Conservation (phyloP, 2,888 invertebrate genomes). For the Linnaemya vulpina region DNA sequence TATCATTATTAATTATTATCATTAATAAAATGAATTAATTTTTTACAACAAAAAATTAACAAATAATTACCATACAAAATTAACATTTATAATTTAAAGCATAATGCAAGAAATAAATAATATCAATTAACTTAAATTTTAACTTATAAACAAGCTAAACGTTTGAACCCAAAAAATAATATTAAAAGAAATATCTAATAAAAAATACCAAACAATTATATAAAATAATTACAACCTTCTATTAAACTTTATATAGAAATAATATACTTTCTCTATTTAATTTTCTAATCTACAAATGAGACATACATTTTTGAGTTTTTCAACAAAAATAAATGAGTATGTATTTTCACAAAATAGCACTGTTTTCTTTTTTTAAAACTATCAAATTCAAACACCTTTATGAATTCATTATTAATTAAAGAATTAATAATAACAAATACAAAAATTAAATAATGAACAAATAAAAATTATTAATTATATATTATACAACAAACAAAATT, state of each 20-base stretch:
- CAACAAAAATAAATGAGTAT: background rate
- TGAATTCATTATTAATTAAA: conserved; percentile 34
- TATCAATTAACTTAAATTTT: conserved; percentile 9
- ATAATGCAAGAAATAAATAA: conserved; percentile 68
- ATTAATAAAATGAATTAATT: conserved; percentile 67
- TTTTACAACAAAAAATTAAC: conserved; percentile 62
- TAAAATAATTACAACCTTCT: conserved; percentile 45
- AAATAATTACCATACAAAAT: conserved; percentile 35
- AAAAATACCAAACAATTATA: conserved; percentile 53
- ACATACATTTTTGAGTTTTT: conserved; percentile 18
- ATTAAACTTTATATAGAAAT: conserved; percentile 30
- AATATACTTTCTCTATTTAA: conserved; percentile 19
- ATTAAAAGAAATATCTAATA: conserved; percentile 1
- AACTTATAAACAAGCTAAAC: conserved; percentile 36
- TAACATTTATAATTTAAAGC: conserved; percentile 56
- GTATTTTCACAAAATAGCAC: conserved; percentile 14
- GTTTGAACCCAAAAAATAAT: conserved; percentile 62
- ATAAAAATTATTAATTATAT: conserved; percentile 67
- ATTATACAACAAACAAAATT: conserved; percentile 67
- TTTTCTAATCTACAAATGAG: background rate
- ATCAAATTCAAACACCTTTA: conserved; percentile 37
- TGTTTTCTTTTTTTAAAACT: conserved; percentile 21
- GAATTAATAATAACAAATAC: conserved; percentile 39
- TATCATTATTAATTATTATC: conserved; percentile 69
- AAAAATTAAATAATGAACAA: conserved; percentile 52